Conservation (phyloP, 2,888 invertebrate species). For the Crocallis elinguaria region DNA sequence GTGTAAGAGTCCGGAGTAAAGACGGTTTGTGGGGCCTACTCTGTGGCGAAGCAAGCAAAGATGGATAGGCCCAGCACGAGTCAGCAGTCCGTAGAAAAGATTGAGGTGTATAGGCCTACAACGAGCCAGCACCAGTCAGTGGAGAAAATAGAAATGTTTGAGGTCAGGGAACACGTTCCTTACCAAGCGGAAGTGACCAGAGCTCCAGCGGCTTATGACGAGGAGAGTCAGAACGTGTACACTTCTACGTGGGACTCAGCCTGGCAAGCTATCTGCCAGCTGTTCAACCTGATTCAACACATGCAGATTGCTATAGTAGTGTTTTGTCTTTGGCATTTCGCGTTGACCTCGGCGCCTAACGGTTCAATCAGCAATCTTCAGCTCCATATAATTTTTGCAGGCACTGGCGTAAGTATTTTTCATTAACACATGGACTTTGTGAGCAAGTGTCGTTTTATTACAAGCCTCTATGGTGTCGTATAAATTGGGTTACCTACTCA, state of each 20-base stretch:
- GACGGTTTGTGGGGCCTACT: constrained; percentile 57
- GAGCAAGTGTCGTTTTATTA: too few species aligned
- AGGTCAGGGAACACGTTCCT: constrained; percentile 77
- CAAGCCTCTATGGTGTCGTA: too few species aligned
- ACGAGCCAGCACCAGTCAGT: constrained; percentile 73
- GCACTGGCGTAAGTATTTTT: constrained; percentile 75
- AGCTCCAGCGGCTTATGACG: constrained; percentile 71
- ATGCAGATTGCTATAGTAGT: constrained; percentile 78
- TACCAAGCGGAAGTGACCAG: constrained; percentile 75
- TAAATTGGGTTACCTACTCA: too few species aligned
- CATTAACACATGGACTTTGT: too few species aligned
- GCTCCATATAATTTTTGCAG: constrained; percentile 77
- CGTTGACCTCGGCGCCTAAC: constrained; percentile 66
- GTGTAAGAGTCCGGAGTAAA: constrained; percentile 28
- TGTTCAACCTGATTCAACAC: constrained; percentile 75
- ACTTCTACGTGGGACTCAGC: constrained; percentile 70
- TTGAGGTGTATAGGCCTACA: constrained; percentile 74
- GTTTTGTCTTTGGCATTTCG: constrained; percentile 75
- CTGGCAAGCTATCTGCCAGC: constrained; percentile 73
- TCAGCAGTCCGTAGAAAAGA: constrained; percentile 70
- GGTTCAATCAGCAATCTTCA: constrained; percentile 74
- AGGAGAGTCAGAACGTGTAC: constrained; percentile 68
- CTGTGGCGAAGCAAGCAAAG: constrained; percentile 42
- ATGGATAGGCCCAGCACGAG: constrained; percentile 80
- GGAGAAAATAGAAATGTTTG: constrained; percentile 75